phyloP scores from a whole-genome alignment of 2,113 vertebrate species.

The Talpa occidentalis region DNA sequence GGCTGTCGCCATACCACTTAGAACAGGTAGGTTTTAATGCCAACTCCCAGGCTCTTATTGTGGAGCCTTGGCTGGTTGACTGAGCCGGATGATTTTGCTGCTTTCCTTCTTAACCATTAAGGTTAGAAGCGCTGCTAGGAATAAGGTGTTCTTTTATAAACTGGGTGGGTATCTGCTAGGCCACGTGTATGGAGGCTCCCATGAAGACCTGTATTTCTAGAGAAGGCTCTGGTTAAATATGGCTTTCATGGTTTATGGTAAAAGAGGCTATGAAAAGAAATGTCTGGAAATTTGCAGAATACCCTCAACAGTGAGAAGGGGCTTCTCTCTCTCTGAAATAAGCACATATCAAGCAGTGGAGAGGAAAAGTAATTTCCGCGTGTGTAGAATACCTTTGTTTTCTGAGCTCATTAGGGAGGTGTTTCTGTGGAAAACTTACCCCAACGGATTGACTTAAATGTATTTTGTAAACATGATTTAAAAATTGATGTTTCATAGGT shows the following conservation, averaged over 20 bases:
- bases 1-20: background rate
- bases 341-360: background rate
- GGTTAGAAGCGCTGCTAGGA: background rate
- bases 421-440: conserved; percentile 36
- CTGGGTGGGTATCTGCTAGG: background rate
- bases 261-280: conserved; percentile 41
- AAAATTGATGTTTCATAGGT: conserved; percentile 6
- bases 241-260: conserved; percentile 18
- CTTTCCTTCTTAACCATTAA: background rate
- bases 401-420: background rate
- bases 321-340: background rate
- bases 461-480: conserved; percentile 10
- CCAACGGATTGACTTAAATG: background rate
- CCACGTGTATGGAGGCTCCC: background rate
- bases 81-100: conserved; percentile 37
- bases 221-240: conserved; percentile 20
- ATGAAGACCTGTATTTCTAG: conserved; percentile 55
- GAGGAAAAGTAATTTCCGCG: background rate
- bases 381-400: conserved; percentile 13
- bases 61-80: background rate
- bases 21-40: background rate
- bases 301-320: background rate
- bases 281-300: conserved; percentile 40
- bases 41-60: background rate
- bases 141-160: conserved; percentile 28